A percentile compares a stretch with the other conserved stretches of the same genome.
Evolutionary conservation across 2,113 vertebrate genomes (phyloP).

Genomic region (Scytalopus superciliaris): DNA sequence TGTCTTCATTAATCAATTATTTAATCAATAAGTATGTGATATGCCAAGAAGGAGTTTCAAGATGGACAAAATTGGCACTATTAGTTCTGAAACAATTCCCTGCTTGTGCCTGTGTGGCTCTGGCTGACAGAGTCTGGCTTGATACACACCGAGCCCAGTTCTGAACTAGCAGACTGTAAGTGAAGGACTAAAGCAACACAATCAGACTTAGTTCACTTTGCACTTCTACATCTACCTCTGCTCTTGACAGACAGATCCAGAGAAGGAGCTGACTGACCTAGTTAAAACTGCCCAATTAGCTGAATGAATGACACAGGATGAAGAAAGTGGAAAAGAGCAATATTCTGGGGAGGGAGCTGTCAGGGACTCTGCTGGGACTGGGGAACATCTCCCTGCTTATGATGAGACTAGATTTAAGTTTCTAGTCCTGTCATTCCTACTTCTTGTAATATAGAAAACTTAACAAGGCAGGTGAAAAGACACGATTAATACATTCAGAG

Average conservation of each 20-base stretch:
- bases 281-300: slow-evolving; percentile 10
- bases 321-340: not conserved
- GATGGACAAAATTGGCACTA: not conserved
- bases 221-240: not conserved
- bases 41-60: not conserved
- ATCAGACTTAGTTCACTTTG: not conserved
- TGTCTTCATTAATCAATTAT: not conserved
- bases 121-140: not conserved
- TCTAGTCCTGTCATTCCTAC: not conserved
- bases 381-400: not conserved
- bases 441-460: not conserved
- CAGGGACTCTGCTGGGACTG: not conserved
- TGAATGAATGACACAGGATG: not conserved
- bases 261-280: not conserved
- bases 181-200: not conserved
- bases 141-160: not conserved
- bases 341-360: not conserved
- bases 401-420: not conserved
- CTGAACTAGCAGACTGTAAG: not conserved
- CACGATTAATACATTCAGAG: not conserved
- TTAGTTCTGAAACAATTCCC: not conserved
- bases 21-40: not conserved
- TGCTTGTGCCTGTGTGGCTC: not conserved
- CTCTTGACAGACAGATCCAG: not conserved
- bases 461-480: not conserved